phyloP scores from a whole-genome alignment of 2,113 vertebrate species.

The Cheilinus undulatus region DNA sequence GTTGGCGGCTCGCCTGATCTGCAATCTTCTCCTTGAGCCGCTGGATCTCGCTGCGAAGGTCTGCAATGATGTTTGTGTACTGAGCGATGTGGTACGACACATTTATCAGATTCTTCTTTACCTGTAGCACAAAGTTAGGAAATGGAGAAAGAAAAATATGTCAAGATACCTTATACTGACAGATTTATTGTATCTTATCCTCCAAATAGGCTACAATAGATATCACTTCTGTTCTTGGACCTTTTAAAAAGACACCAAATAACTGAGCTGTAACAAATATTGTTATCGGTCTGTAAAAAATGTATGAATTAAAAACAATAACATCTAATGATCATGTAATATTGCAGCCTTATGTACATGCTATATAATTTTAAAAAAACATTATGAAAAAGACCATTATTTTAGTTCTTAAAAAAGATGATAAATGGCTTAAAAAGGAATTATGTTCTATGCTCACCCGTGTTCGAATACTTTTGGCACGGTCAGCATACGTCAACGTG shows the following conservation, averaged over 20 bases:
- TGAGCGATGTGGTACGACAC: conserved; percentile 92
- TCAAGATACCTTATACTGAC: background rate
- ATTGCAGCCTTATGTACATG: too few species aligned
- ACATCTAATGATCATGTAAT: too few species aligned
- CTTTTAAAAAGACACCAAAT: too few species aligned
- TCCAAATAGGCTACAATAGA: too few species aligned
- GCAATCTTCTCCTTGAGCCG: conserved; percentile 88
- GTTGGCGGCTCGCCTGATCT: conserved; percentile 79
- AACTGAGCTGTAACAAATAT: too few species aligned
- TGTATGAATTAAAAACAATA: too few species aligned
- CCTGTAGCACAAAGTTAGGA: conserved; percentile 72
- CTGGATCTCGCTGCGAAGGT: conserved; percentile 89
- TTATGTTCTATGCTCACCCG: conserved; percentile 78
- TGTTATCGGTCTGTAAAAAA: too few species aligned
- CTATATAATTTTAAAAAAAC: too few species aligned
- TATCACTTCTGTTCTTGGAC: too few species aligned
- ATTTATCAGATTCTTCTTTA: conserved; percentile 90
- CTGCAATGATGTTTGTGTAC: conserved; percentile 91
- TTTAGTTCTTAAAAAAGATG: background rate
- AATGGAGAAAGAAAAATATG: background rate
- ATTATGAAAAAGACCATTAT: too few species aligned
- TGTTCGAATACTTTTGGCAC: conserved; percentile 92
- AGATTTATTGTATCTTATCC: too few species aligned
- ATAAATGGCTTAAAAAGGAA: background rate
- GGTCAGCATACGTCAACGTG: conserved; percentile 91